Evolutionary conservation across 1,140 invertebrate species (phyloP).

Genomic region (Hypsibius dujardini): DNA sequence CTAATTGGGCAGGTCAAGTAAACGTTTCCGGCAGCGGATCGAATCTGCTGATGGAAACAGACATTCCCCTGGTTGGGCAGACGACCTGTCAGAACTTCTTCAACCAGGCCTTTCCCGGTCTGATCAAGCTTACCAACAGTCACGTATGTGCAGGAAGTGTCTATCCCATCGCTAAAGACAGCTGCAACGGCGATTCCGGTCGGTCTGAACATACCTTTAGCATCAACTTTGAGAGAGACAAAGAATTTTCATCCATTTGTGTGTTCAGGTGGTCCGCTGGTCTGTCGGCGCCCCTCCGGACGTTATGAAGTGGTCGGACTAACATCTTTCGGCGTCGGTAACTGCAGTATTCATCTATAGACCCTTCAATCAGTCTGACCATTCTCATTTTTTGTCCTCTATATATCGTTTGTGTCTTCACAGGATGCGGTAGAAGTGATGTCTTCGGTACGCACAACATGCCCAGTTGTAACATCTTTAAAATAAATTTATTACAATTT

Average conservation of each 20-base stretch:
- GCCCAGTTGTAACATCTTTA: neutral
- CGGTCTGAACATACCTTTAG: neutral
- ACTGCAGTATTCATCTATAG: neutral
- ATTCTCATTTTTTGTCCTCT: neutral
- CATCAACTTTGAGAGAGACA: neutral
- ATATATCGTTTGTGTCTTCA: neutral
- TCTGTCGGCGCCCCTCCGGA: neutral
- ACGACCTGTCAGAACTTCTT: constrained; percentile 12
- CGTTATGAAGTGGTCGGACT: constrained; percentile 2
- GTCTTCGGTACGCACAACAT: neutral
- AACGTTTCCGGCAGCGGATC: constrained; percentile 1
- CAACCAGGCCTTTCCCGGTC: constrained; percentile 12
- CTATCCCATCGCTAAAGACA: neutral
- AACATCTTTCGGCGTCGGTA: constrained; percentile 15
- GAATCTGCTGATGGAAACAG: constrained; percentile 3
- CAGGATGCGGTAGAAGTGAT: constrained; percentile 11
- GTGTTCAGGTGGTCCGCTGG: constrained; percentile 2
- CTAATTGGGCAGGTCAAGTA: neutral
- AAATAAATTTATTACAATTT: too few species aligned
- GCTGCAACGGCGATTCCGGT: constrained; percentile 14
- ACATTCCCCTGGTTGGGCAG: neutral
- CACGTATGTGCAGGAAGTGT: constrained; percentile 13
- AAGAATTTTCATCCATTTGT: neutral
- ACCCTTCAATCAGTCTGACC: neutral
- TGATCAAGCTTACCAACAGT: neutral